Conservation (phyloP, 1,140 invertebrate genomes). For the Cotesia glomerata region DNA sequence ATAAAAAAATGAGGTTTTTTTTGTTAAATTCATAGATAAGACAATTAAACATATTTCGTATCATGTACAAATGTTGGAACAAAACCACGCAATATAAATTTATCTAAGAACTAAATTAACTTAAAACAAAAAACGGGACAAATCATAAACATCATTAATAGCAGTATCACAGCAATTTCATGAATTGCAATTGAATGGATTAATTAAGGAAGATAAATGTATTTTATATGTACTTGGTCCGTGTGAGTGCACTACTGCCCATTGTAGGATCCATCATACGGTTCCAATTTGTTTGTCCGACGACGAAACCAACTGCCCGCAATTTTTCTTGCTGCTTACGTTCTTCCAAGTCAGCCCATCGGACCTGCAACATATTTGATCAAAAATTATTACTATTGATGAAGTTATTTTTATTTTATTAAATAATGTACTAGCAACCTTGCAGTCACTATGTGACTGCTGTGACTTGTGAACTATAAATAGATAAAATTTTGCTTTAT, state of each 20-base stretch:
- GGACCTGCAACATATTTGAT: slow-evolving; percentile 71
- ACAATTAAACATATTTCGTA: too few relatives aligned
- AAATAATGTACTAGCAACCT: too few relatives aligned
- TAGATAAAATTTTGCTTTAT: too few relatives aligned
- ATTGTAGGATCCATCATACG: slow-evolving; percentile 92
- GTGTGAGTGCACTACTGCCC: slow-evolving; percentile 85
- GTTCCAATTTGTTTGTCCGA: slow-evolving; percentile 93
- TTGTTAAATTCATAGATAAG: too few relatives aligned
- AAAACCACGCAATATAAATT: not conserved
- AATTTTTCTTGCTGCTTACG: slow-evolving; percentile 86
- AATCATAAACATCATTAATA: not conserved
- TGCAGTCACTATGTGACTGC: too few relatives aligned
- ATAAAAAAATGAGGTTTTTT: too few relatives aligned
- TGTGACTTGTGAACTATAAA: too few relatives aligned
- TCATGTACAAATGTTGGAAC: too few relatives aligned
- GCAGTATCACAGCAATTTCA: not conserved
- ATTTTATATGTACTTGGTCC: slow-evolving; percentile 87
- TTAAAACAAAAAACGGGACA: not conserved
- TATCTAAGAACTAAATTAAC: not conserved
- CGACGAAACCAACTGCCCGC: slow-evolving; percentile 92
- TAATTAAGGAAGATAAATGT: slow-evolving; percentile 18
- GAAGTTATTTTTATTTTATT: too few relatives aligned
- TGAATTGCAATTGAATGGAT: slow-evolving; percentile 4
- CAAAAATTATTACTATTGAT: slow-evolving; percentile 2
- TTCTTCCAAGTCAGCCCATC: slow-evolving; percentile 97